Base-by-base conservation (phyloP, 2,888 invertebrate species). In the Lysandra coridon region DNA sequence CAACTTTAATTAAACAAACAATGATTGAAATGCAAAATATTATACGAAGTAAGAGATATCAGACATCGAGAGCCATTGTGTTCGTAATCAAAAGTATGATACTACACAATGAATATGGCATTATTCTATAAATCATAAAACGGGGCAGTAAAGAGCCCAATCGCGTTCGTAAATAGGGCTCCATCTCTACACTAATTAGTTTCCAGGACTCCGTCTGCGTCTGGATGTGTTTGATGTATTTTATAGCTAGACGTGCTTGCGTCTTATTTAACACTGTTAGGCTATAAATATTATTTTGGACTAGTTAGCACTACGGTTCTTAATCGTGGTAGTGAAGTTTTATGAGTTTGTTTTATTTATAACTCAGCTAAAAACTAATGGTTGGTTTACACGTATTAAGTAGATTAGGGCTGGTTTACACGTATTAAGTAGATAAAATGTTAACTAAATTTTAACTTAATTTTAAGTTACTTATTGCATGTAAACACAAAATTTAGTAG, bases 81-180 rank as follows among this genome's bases (percentile, higher is more conserved):
- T n/a, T 75, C 23, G 23, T 75, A 75, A 75, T 75, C 49, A 75
- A 74, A 75, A 49, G 75, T 49, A 75, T 49, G 75, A 75, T 75
- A 49, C 49, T 40, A 23, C 23, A 75, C 74, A 74, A 74, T 74
- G 23, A 75, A 23, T 75, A 12, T 30, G 49, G 75, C 12, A 69
- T 69, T 69, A 69, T 69, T 33, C 69, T 37, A 33, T 69, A 69
- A 5, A 69, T 69, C 69, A 69, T 69, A 69, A 69, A 69, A 69
- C 37, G 33, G 64, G 64, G 5, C 33, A 33, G 69, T 69, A 33
- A 69, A 69, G 64, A 69, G 69, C 69, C 69, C 69, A 69, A 69
- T 69, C 69, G 69, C 14, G 33, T 69, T 69, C 4, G 33, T 69
- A 37, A 69, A 33, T 14, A 37, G 64, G 10, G 23, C 17, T 69